Percentiles rank a stretch among this genome's conserved stretches.
Conservation (phyloP, 2,888 invertebrate species). For the Hirtodrosophila histrioides region DNA sequence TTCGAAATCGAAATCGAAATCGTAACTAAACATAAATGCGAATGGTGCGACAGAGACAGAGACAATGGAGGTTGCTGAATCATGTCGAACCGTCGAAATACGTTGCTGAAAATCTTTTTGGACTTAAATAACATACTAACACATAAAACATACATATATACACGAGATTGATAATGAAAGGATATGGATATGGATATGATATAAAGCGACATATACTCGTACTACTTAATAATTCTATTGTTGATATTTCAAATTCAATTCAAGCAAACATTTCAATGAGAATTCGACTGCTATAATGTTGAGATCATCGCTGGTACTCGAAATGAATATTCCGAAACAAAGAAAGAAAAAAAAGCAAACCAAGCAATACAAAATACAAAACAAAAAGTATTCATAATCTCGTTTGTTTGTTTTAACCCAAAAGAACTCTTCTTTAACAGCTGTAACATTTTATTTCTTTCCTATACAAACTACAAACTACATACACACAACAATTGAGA, state of each 20-base stretch:
- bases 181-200: conserved; percentile 20
- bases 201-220: conserved; percentile 8
- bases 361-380: conserved; percentile 11
- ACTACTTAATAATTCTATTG: conserved; percentile 13
- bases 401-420: conserved; percentile 52
- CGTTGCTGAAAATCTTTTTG: conserved; percentile 74
- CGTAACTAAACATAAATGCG: conserved; percentile 53
- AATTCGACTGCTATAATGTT: conserved; percentile 56
- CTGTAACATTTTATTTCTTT: conserved; percentile 75
- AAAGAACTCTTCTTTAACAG: conserved; percentile 66
- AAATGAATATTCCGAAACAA: conserved; percentile 26
- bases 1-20: conserved; percentile 19
- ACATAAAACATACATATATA: conserved; percentile 37
- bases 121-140: conserved; percentile 53
- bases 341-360: too few species aligned
- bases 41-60: conserved; percentile 74
- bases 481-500: conserved; percentile 67
- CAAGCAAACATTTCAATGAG: conserved; percentile 19
- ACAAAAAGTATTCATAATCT: conserved; percentile 19
- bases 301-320: conserved; percentile 60
- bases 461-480: conserved; percentile 52
- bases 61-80: conserved; percentile 71
- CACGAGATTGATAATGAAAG: conserved; percentile 23
- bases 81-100: conserved; percentile 75
- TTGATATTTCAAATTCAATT: conserved; percentile 28